Evolutionary conservation across 2,797 vertebrate genomes (phyloP).

Genomic region (Carcharodon carcharias): DNA sequence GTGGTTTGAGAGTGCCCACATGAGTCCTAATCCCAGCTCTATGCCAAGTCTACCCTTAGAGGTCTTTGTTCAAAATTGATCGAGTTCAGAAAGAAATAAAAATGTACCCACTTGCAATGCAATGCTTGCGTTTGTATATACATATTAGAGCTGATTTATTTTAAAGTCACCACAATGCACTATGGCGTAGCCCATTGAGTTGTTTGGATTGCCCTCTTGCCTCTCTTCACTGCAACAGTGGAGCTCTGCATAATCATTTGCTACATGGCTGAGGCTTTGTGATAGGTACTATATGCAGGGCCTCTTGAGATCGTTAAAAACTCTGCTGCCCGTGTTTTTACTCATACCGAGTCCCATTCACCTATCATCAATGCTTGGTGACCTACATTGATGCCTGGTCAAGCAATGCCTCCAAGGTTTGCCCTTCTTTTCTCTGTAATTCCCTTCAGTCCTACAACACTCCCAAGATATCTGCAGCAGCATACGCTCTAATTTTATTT

Average conservation of each 20-base stretch:
- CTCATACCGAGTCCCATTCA: too few species aligned
- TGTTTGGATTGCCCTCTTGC: neutral
- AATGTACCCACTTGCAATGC: neutral
- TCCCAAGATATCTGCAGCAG: too few species aligned
- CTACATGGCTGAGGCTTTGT: neutral
- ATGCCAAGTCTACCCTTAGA: neutral
- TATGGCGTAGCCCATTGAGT: neutral
- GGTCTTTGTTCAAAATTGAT: neutral
- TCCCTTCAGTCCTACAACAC: too few species aligned
- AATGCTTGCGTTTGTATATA: neutral
- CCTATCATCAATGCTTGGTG: too few species aligned
- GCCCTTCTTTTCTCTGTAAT: too few species aligned
- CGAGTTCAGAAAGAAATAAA: neutral
- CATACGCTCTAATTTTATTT: too few species aligned
- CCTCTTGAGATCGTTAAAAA: neutral
- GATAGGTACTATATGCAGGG: neutral
- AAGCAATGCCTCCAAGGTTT: too few species aligned
- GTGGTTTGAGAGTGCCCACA: neutral
- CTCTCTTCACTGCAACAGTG: neutral
- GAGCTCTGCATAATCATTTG: neutral
- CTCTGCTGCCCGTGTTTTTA: neutral
- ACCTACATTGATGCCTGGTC: too few species aligned
- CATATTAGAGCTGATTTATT: neutral
- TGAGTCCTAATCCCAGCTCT: too few species aligned
- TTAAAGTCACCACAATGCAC: neutral